These are phyloP conservation scores for Catharus bicknelli DNA, from an alignment of 2,113 vertebrate genomes.

Conservation along the genomic window DNA sequence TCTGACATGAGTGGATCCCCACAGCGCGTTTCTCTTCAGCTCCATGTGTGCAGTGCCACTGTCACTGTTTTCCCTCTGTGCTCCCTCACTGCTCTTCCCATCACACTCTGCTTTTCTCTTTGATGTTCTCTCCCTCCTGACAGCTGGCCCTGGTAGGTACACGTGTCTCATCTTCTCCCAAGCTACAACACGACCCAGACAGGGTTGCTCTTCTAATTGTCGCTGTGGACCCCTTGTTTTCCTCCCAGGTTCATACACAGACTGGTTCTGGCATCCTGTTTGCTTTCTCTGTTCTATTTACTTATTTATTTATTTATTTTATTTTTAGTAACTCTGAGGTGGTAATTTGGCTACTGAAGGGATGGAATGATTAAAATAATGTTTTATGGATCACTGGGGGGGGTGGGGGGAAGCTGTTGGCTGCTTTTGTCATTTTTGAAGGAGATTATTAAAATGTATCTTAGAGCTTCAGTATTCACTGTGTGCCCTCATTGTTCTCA, in stretches of 20 bases:
- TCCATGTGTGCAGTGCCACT: accelerated
- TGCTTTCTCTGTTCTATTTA: background rate
- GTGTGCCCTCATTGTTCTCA: constrained; percentile 26
- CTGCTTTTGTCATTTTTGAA: constrained; percentile 5
- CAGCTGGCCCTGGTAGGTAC: background rate
- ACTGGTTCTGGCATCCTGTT: background rate
- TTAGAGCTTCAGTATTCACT: background rate
- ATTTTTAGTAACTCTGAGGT: background rate
- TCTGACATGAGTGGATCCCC: background rate
- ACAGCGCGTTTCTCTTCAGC: background rate
- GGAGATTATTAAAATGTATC: constrained; percentile 61
- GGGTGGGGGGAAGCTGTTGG: accelerated
- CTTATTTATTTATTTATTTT: background rate
- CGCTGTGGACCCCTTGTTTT: background rate
- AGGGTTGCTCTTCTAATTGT: background rate
- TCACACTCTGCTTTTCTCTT: background rate
- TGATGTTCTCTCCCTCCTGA: background rate
- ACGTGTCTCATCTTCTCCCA: background rate
- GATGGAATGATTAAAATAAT: background rate
- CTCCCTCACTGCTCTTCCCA: background rate
- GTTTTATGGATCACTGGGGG: background rate
- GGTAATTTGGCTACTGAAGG: background rate
- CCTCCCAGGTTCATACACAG: background rate
- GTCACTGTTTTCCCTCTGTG: background rate
- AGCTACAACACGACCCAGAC: background rate